Base-by-base conservation (phyloP, 2,797 vertebrate species). In the Gallinago nigripennis region DNA sequence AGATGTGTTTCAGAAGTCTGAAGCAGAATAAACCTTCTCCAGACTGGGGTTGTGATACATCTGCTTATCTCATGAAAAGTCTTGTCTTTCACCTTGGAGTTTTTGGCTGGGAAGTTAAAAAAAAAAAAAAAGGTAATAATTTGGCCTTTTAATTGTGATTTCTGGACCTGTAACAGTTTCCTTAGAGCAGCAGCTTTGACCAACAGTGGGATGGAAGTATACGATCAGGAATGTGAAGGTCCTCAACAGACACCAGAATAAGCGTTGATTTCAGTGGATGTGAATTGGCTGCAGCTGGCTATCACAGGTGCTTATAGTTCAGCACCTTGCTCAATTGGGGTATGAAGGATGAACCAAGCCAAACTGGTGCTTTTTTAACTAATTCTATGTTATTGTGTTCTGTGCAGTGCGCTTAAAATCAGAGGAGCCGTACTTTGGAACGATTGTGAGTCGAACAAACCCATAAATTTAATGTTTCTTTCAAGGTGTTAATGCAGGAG, bases 371-470 rank as follows among this genome's bases (percentile, higher is more conserved):
- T 53, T 81, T 57, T 82, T 57, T 58, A 50, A 23, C 30, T 53
- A 0, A 3, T 0, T 31, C 8, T 37, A 0, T 58, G 31, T 37
- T 30, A 4, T 2, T 7, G 8, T 61, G 54, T 61, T 85, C 51
- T 82, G 12, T 82, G 35, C 37, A 71, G 41, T 27, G 58, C 11
- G 8, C 15, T 70, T 86, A 68, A 53, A 83, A 75, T 78, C 48
- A 37, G 41, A 53, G 53, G 30, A 65, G 7, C 18, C 28, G 39
- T 78, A 11, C 65, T 79, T 75, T 43, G 80, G 54, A 76, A 43
- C 0, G 3, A n/a, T 27, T 33, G 11, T 56, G 50, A 76, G 65
- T 83, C 45, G 33, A 75, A 43, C 8, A 3, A 80, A 57, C 7
- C 23, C 16, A 8, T 45, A 39, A 13, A 46, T 76, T 21, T 24